phyloP scores from a whole-genome alignment of 2,113 vertebrate species.

The Odobenus rosmarus region DNA sequence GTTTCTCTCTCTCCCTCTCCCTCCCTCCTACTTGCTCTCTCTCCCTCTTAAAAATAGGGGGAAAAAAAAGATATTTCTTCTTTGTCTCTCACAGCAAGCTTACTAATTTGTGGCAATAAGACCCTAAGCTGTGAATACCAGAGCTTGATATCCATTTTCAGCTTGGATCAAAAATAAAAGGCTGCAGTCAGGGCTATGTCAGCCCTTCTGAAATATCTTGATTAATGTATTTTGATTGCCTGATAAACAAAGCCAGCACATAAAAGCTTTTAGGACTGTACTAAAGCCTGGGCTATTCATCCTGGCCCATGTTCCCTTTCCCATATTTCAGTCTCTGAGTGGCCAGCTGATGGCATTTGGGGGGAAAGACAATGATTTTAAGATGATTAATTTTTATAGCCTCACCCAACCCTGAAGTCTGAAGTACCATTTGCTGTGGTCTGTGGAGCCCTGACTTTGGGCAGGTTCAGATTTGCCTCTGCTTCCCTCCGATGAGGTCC shows the following conservation, averaged over 20 bases:
- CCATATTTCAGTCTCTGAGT: slow-evolving; percentile 22
- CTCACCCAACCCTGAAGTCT: neutral
- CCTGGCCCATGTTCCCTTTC: neutral
- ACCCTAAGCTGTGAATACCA: neutral
- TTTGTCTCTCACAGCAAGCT: neutral
- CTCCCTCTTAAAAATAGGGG: neutral
- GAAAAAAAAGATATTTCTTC: neutral
- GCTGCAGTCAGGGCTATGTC: neutral
- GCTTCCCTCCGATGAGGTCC: neutral
- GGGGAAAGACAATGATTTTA: neutral
- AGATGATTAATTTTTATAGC: neutral
- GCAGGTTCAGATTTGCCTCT: neutral
- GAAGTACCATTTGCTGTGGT: neutral
- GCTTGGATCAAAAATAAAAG: slow-evolving; percentile 13
- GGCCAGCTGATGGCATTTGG: neutral
- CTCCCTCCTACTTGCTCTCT: neutral
- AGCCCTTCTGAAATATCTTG: neutral
- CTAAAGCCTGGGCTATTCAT: neutral
- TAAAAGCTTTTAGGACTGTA: neutral
- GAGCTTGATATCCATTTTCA: neutral
- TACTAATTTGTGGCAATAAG: neutral
- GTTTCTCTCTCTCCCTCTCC: neutral
- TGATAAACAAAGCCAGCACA: neutral
- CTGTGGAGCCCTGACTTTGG: neutral
- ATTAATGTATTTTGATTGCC: neutral